A percentile compares a stretch with the other conserved stretches of the same genome.
Conservation (phyloP, 2,888 invertebrate genomes). For the Rosalia funebris region DNA sequence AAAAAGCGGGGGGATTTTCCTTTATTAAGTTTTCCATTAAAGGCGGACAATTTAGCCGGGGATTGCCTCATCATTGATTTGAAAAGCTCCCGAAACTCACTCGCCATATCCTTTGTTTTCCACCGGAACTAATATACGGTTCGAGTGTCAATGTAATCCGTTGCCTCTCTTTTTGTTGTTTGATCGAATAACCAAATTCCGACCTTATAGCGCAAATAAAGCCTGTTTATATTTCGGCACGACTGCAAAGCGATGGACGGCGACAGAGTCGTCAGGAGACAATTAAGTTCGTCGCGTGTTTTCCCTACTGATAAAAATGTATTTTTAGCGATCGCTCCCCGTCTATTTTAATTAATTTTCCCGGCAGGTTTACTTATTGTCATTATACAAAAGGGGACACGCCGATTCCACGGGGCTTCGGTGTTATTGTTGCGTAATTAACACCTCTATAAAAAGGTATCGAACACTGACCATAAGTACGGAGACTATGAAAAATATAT, state of each 20-base stretch:
- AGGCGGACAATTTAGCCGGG: constrained; percentile 28
- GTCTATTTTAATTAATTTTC: not conserved
- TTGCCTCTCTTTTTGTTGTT: constrained; percentile 26
- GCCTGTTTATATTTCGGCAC: constrained; percentile 22
- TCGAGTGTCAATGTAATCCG: constrained; percentile 50
- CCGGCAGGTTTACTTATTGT: not conserved
- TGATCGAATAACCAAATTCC: constrained; percentile 33
- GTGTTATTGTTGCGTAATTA: no score
- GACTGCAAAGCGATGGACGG: constrained; percentile 1
- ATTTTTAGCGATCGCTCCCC: not conserved
- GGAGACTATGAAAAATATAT: no score
- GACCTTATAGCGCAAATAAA: constrained; percentile 13
- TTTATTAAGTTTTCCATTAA: constrained; percentile 30
- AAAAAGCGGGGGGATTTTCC: constrained; percentile 20
- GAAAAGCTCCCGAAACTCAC: constrained; percentile 39
- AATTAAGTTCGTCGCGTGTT: not conserved
- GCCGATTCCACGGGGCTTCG: no score
- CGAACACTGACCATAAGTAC: no score
- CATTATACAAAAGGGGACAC: not conserved
- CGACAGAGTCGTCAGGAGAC: constrained; percentile 2
- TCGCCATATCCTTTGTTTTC: constrained; percentile 42
- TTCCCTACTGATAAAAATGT: not conserved
- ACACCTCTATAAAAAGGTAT: no score
- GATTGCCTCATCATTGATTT: constrained; percentile 51
- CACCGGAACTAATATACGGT: constrained; percentile 51